Conservation (phyloP, 1,140 invertebrate genomes). For the Euglossa dilemma region DNA sequence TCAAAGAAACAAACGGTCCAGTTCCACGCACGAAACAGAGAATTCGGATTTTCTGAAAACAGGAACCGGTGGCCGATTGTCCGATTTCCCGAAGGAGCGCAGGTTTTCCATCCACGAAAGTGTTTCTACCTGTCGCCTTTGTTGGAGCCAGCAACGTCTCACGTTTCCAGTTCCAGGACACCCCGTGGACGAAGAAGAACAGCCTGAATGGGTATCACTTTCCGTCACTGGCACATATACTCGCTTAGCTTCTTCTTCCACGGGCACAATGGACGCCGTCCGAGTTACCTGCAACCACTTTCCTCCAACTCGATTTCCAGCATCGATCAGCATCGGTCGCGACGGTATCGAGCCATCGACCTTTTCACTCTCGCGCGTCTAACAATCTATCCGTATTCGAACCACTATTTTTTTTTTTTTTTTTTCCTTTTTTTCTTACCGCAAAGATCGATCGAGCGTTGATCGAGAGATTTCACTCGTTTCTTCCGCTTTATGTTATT, state of each 20-base stretch:
- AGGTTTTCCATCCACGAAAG: constrained; percentile 44
- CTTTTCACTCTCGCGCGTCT: neutral
- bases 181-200: constrained; percentile 62
- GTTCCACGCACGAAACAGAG: neutral
- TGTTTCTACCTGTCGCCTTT: constrained; percentile 68
- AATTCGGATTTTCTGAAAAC: constrained; percentile 6
- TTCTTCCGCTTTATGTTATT: neutral
- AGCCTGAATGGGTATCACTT: constrained; percentile 64
- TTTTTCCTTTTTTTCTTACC: neutral
- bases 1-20: neutral
- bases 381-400: neutral
- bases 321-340: constrained; percentile 44
- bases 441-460: constrained; percentile 5
- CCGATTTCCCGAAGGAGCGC: constrained; percentile 25
- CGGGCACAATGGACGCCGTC: constrained; percentile 60
- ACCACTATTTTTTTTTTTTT: too few relatives aligned
- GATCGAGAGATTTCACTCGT: constrained; percentile 7
- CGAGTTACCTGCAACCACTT: constrained; percentile 56
- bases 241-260: constrained; percentile 50
- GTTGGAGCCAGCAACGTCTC: constrained; percentile 56
- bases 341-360: neutral
- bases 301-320: constrained; percentile 60
- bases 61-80: constrained; percentile 13
- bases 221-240: constrained; percentile 59
- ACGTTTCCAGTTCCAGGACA: constrained; percentile 65